Base-by-base conservation (phyloP, 2,113 vertebrate genomes). In the Neolamprologus kungweensis region DNA sequence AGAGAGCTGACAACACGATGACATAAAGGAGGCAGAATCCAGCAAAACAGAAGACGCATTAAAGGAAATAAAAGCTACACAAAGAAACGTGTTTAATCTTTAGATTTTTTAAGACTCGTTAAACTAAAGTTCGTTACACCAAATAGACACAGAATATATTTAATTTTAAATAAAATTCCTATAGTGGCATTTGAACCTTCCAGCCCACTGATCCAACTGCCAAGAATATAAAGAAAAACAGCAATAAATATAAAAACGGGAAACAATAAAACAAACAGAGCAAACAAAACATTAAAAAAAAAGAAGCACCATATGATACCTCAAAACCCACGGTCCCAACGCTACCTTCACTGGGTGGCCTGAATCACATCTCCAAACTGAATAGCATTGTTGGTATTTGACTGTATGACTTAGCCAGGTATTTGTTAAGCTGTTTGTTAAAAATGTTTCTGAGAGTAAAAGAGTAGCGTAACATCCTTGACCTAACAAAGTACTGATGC, bases 241-340 rank as follows among this genome's bases (percentile, higher is more conserved):
- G n/a, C 12, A 9, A 73, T 45, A 42, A 45, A 0, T 73, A 16
- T 73, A 10, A 23, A 71, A 71, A 68, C 0, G 0, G 35, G n/a
- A 42, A 42, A 45, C n/a, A 45, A 45, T 26, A 26, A 26, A 42
- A 42, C 0, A 71, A 71, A 71, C n/a, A 16, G 5, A 16, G 12
- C 5, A 71, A 0, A 42, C n/a, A 26, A 4, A 73, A 45, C 37
- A 73, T n/a, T 6, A 0, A 42, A 42, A 71, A 71, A 37, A 16
- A 73, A 73, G n/a, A 73, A 42, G 13, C 37, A 16, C n/a, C 63
- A 71, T 40, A 68, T 40, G 1, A 71, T 40, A 71, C 37, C 65
- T 73, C 21, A 73, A 7, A 7, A 45, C 17, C 37, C 63, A 14
- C 7, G 1, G 63, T 40, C 11, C 11, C 7, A 9, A 6, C 7